phyloP scores from a whole-genome alignment of 2,888 invertebrate species.

The Drosophila ezoana region DNA sequence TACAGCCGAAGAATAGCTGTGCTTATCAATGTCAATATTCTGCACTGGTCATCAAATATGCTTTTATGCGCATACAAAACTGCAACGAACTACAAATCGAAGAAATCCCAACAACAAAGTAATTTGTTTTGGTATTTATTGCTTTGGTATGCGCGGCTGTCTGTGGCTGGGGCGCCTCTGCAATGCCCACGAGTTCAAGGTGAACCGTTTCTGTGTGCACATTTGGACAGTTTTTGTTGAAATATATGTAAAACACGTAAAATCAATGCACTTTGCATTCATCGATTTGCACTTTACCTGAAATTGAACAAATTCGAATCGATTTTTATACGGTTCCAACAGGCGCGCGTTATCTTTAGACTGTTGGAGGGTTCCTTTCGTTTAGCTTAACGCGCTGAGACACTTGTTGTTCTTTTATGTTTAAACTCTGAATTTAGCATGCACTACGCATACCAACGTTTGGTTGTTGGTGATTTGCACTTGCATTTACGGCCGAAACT shows the following conservation, averaged over 20 bases:
- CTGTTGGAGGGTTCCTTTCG: not conserved
- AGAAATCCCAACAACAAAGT: constrained; percentile 12
- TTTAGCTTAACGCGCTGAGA: not conserved
- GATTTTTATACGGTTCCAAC: constrained; percentile 44
- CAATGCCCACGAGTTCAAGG: constrained; percentile 46
- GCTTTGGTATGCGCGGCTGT: constrained; percentile 20
- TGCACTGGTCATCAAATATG: constrained; percentile 5
- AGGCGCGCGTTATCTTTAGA: constrained; percentile 22
- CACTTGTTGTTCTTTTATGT: not conserved
- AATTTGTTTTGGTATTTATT: constrained; percentile 30
- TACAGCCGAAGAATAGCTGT: constrained; percentile 10
- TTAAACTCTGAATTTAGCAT: constrained; percentile 34
- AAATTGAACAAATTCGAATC: constrained; percentile 42
- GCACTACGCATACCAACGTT: constrained; percentile 46
- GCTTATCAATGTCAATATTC: constrained; percentile 23
- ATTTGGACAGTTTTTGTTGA: not conserved
- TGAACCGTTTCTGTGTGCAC: constrained; percentile 23
- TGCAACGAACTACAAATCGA: not conserved
- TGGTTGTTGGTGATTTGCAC: constrained; percentile 45
- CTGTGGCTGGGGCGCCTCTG: constrained; percentile 9
- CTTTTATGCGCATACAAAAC: not conserved
- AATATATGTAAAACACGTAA: constrained; percentile 1
- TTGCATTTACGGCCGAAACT: constrained; percentile 63
- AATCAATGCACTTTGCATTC: constrained; percentile 52
- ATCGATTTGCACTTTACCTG: constrained; percentile 48